Evolutionary conservation across 2,888 invertebrate species (phyloP), one percentile per base, ranked within the genome.

Genomic region (Conistra vaccinii): DNA sequence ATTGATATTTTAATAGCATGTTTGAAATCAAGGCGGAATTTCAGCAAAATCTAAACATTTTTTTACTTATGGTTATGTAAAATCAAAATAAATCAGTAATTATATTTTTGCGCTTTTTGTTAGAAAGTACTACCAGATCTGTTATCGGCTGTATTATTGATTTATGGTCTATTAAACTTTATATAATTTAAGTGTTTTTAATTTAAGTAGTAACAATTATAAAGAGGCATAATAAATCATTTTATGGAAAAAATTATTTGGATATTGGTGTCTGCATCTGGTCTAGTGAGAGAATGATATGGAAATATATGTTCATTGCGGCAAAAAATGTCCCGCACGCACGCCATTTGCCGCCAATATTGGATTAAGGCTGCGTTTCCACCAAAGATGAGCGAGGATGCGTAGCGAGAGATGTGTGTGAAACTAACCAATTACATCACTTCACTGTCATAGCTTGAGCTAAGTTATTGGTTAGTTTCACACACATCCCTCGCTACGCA

Each of bases 171-270:
- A 87, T 84, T 79, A 71, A 67, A 77, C 80, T 85, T 88, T 88
- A 82, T 88, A 83, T 86, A 86, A 80, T 88, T 86, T 83, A 85
- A 88, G 80, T 82, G 85, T 85, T 86, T 87, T 89, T 90, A 83
- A 53, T 92, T 90, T 93, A 93, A 93, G 92, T 93, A 93, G 92
- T 91, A 90, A 92, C 91, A 92, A 92, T 92, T 92, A 89, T 90
- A 89, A 89, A 88, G 92, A 93, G 92, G 94, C 94, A 94, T 93
- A 93, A 93, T 92, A 90, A 88, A 84, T 61, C 76, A 83, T 74
- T 87, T 80, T 78, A 83, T 82, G 70, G 76, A 69, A 81, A 80
- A 75, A 29, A 53, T 39, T 20, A 76, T 39, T 76, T 70, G n/a
- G 10, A 29, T 78, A 68, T 70, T 61, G 70, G 74, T 60, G 70